These are phyloP conservation scores for Buceros bicornis DNA, from an alignment of 2,797 vertebrate species.

Conservation along the genomic window DNA sequence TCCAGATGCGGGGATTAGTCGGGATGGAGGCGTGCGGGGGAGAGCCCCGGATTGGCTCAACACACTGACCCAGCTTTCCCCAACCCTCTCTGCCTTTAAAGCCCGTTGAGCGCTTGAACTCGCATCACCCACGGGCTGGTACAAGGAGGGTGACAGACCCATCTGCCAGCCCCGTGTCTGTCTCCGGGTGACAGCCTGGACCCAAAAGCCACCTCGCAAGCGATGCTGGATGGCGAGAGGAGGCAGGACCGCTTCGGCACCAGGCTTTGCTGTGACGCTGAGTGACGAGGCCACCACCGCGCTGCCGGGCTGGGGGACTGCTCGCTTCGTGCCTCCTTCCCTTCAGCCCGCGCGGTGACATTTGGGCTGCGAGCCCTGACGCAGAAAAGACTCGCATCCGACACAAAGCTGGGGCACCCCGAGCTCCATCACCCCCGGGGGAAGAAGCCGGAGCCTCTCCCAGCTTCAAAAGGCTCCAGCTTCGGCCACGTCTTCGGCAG, in stretches of 20 bases:
- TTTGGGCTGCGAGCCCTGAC: rapidly evolving
- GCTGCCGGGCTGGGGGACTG: neutral
- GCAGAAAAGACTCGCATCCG: rapidly evolving
- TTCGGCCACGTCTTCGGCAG: neutral
- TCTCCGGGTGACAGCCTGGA: rapidly evolving
- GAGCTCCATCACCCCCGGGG: rapidly evolving
- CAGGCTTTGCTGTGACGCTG: rapidly evolving
- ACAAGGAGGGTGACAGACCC: neutral
- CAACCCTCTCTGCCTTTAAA: neutral
- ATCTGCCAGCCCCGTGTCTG: rapidly evolving
- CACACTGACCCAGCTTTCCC: neutral
- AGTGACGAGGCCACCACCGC: neutral
- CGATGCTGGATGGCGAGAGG: rapidly evolving
- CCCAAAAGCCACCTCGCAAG: rapidly evolving
- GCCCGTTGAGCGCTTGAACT: rapidly evolving
- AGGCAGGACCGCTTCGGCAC: neutral
- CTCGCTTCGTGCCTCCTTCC: neutral
- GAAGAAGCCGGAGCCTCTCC: rapidly evolving
- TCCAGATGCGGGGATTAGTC: rapidly evolving
- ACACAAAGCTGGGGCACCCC: rapidly evolving
- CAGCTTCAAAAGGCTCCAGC: neutral
- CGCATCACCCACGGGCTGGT: rapidly evolving
- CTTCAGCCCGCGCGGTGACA: neutral
- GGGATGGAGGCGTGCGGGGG: neutral
- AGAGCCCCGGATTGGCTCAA: neutral